Base-by-base conservation (phyloP, 1,140 invertebrate genomes). In the Hycleus phaleratus region DNA sequence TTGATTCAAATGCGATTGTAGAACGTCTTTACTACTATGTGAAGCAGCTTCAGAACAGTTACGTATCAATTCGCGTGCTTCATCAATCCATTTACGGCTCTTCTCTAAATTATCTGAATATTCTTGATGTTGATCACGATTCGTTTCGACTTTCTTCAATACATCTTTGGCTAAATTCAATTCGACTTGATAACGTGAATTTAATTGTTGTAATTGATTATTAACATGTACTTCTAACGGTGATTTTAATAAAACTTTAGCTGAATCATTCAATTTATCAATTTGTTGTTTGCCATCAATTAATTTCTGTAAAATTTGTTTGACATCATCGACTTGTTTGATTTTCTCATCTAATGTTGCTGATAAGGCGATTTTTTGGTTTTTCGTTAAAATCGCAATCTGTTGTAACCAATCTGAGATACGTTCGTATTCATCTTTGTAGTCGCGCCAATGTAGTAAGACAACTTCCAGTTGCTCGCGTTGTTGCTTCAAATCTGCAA, bases 381-480 rank as follows among this genome's bases (percentile, higher is more conserved):
- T 88, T 72, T 95, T 95, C 12, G 95, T 86, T 10, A 93, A 79
- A 62, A 93, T 90, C 68, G 96, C 92, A 68, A 91, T 92, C 69
- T 94, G 90, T 73, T 96, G 92, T 42, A 97, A 72, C 93, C 93
- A 97, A 70, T 94, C 91, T 55, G 90, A 93, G 6, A 95, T 74
- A 54, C 88, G 81, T 73, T 95, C 93, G 71, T 91, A 93, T 74
- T 95, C 91, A 67, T 95, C 91, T 73, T 94, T 95, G 72, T 91
- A 95, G 55, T 93, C 88, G 54, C 89, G 79, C 87, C 91, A 92
- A 68, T 92, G 87, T 40, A 83, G 79, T 49, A 93, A 84, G 8
- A 87, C 91, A 10, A 82, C 80, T 75, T 92, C 90, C 12, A 95
- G 70, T 73, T 90, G 84, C 58, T 87, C 85, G 68, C 93, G 93